Conservation (phyloP, 2,888 invertebrate species). For the Cryptus viduatorius region DNA sequence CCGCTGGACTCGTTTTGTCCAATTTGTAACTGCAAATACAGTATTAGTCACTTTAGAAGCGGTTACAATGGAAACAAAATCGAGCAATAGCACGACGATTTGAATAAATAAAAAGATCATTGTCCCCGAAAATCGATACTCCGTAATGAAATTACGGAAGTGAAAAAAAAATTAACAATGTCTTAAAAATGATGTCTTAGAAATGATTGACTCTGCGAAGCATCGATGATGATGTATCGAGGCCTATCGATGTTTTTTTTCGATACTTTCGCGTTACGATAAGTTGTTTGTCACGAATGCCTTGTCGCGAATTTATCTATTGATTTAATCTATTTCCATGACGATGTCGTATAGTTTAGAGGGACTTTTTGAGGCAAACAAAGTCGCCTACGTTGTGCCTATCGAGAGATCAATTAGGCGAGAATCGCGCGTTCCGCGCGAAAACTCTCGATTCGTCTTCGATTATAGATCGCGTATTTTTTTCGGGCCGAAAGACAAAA, state of each 20-base stretch:
- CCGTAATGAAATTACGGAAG: background rate
- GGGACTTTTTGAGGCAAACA: background rate
- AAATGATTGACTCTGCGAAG: background rate
- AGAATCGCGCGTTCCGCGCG: background rate
- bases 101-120: background rate
- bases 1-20: conserved; percentile 89
- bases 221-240: background rate
- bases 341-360: background rate
- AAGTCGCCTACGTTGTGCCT: background rate
- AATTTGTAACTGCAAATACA: conserved; percentile 86
- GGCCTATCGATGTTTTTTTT: background rate
- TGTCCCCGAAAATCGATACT: background rate
- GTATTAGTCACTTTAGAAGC: conserved; percentile 57
- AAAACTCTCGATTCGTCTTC: background rate
- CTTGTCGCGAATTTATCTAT: no score
- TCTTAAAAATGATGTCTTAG: background rate
- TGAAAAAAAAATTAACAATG: background rate
- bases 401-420: background rate
- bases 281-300: background rate
- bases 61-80: conserved; percentile 10
- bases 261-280: background rate
- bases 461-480: background rate
- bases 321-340: background rate
- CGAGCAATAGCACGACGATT: background rate
- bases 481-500: background rate